phyloP scores from a whole-genome alignment of 2,797 vertebrate species.

The Squalus acanthias region DNA sequence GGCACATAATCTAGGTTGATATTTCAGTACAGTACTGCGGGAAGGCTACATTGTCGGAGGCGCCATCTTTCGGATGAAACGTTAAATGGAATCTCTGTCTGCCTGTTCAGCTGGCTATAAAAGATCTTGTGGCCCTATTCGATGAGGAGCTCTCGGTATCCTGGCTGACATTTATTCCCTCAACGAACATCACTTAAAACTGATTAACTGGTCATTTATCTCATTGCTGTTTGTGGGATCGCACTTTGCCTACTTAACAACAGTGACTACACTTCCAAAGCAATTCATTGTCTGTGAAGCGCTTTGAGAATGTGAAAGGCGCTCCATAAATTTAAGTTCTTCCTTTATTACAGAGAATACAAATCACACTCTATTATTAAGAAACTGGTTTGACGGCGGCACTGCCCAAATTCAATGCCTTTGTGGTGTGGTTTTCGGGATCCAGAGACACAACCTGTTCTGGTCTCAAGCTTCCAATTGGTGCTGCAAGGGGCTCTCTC shows the following conservation, averaged over 20 bases:
- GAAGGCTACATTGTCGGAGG: neutral
- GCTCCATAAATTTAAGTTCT: neutral
- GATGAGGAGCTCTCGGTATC: neutral
- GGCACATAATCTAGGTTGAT: neutral
- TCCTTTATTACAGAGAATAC: neutral
- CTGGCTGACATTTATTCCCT: no score
- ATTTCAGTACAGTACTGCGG: neutral
- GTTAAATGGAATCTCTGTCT: neutral
- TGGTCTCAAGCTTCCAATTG: neutral
- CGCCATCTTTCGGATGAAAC: neutral
- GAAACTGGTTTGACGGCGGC: neutral
- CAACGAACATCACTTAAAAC: neutral
- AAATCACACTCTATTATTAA: neutral
- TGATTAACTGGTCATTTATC: neutral
- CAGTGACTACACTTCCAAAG: no score
- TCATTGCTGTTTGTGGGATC: neutral
- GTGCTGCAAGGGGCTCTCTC: no score
- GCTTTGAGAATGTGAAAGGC: neutral
- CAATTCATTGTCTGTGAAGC: no score
- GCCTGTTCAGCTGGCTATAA: neutral
- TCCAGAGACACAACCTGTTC: neutral
- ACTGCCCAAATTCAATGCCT: neutral
- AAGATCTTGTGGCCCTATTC: neutral
- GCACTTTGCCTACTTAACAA: no score
- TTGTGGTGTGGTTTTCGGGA: neutral